Evolutionary conservation across 2,797 vertebrate genomes (phyloP).

Genomic region (Poeciliopsis infans): DNA sequence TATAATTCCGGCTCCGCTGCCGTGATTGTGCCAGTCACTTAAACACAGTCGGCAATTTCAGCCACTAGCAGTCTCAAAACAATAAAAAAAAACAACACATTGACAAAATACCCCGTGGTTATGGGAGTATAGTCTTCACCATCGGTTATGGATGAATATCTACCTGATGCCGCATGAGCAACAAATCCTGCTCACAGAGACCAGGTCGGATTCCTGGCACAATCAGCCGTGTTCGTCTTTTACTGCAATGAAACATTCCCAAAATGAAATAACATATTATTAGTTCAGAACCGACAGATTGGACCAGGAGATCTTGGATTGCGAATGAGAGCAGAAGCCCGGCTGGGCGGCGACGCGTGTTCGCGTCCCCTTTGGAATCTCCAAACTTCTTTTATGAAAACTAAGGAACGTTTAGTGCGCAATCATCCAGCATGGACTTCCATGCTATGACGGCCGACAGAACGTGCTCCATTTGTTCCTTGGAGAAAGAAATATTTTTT

Average conservation of each 20-base stretch:
- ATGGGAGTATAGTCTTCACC: not conserved
- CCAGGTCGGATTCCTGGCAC: not conserved
- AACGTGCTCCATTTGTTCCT: not conserved
- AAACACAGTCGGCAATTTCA: slow-evolving; percentile 39
- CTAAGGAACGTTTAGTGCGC: not conserved
- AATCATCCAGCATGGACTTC: not conserved
- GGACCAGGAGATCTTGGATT: not conserved
- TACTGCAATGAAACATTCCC: not conserved
- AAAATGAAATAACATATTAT: not conserved
- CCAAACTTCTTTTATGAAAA: not conserved
- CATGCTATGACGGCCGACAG: not conserved
- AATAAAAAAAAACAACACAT: not conserved
- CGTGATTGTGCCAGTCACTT: slow-evolving; percentile 26
- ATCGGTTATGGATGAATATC: not conserved
- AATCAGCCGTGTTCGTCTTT: not conserved
- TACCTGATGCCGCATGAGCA: not conserved
- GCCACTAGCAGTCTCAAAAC: slow-evolving; percentile 9
- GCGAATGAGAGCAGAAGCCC: too few relatives aligned
- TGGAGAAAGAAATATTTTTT: not conserved
- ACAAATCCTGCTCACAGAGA: not conserved
- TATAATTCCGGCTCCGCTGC: slow-evolving; percentile 13
- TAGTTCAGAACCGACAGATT: not conserved
- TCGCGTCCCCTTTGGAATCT: not conserved
- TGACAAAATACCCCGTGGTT: slow-evolving; percentile 5
- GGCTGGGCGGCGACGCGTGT: too few relatives aligned